Conservation (phyloP, 30 jellyfish, hydroid and myxozoan species). For the Hydractinia echinata region DNA sequence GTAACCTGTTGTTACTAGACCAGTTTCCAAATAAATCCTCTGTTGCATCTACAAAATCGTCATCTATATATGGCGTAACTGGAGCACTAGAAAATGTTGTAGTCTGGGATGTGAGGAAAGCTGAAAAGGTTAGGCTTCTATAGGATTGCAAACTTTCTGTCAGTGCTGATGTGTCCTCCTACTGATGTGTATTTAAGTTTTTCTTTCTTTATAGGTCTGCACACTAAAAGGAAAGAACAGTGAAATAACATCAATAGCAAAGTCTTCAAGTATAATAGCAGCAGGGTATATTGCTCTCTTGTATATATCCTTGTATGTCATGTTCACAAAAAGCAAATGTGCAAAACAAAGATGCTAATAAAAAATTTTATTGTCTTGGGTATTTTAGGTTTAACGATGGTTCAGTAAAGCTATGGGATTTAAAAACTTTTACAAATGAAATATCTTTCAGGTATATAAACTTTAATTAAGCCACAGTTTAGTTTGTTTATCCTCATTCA, state of each 20-base stretch:
- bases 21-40: slow-evolving; percentile 9
- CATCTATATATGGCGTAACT: slow-evolving; percentile 48
- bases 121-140: slow-evolving; percentile 61
- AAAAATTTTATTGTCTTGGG: neutral
- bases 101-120: slow-evolving; percentile 89
- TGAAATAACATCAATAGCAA: slow-evolving; percentile 80
- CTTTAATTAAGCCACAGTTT: neutral
- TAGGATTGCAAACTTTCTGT: slow-evolving; percentile 1
- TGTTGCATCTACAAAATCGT: neutral
- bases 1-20: slow-evolving; percentile 46
- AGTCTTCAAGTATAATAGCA: slow-evolving; percentile 55
- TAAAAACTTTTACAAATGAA: slow-evolving; percentile 41
- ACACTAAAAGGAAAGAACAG: slow-evolving; percentile 59
- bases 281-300: slow-evolving; percentile 58
- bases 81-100: slow-evolving; percentile 88
- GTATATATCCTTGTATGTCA: neutral
- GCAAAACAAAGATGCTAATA: neutral
- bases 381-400: slow-evolving; percentile 79
- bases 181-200: neutral
- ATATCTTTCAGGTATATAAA: slow-evolving; percentile 81
- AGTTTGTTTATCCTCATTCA: no score
- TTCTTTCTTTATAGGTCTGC: slow-evolving; percentile 42
- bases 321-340: neutral
- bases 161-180: neutral
- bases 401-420: slow-evolving; percentile 78